phyloP scores from a whole-genome alignment of 1,140 invertebrate genomes.

The Heliconius hewitsoni region DNA sequence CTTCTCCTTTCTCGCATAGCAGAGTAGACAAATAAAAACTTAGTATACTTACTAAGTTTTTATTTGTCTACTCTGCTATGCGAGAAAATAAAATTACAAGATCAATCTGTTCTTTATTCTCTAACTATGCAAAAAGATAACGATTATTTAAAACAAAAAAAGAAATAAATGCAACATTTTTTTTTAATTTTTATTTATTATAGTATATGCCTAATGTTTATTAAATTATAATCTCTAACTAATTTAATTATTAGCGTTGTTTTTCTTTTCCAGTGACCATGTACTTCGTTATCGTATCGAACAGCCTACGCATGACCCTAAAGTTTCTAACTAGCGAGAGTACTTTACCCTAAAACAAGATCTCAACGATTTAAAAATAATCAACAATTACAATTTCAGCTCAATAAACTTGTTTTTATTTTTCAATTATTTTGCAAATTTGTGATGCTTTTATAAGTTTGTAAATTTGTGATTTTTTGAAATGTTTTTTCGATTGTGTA shows the following conservation, averaged over 20 bases:
- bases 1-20: too few species aligned
- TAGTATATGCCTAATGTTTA: not conserved
- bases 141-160: too few species aligned
- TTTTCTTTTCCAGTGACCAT: slow-evolving; percentile 52
- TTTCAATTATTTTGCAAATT: not conserved
- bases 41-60: too few species aligned
- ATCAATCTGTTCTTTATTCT: too few species aligned
- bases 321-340: slow-evolving; percentile 43
- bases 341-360: not conserved
- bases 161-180: too few species aligned
- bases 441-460: not conserved
- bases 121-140: too few species aligned
- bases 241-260: not conserved
- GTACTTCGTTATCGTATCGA: slow-evolving; percentile 61
- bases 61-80: too few species aligned
- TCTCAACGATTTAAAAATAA: not conserved
- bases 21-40: too few species aligned
- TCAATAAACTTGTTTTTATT: not conserved
- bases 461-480: not conserved
- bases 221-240: not conserved
- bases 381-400: not conserved
- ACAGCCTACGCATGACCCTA: slow-evolving; percentile 58
- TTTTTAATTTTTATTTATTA: too few species aligned
- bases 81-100: too few species aligned
- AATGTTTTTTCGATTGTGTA: not conserved